Conservation (phyloP, 1,140 invertebrate species). For the Lepidostoma basale region DNA sequence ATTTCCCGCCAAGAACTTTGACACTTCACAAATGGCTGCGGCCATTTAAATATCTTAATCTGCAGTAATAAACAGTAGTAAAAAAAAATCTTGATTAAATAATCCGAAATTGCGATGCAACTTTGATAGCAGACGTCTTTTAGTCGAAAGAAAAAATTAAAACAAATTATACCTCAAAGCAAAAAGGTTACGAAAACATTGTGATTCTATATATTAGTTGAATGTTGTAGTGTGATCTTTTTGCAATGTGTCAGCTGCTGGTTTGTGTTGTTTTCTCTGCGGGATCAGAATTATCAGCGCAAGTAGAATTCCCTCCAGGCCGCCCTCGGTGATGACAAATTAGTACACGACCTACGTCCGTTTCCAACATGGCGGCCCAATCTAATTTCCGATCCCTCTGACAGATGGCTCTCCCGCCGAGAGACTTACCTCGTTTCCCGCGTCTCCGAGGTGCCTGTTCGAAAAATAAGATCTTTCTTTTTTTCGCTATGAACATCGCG, state of each 20-base stretch:
- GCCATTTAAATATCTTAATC: conserved; percentile 22
- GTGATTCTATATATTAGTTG: no score
- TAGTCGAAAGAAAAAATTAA: no score
- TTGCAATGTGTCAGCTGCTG: neutral
- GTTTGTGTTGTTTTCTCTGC: neutral
- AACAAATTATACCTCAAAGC: no score
- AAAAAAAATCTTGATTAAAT: conserved; percentile 15
- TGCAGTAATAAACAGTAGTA: neutral
- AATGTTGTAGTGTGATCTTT: neutral
- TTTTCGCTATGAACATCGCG: no score
- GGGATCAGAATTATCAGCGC: conserved; percentile 8
- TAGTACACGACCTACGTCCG: conserved; percentile 40
- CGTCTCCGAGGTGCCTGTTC: conserved; percentile 10
- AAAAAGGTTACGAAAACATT: no score
- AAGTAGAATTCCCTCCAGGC: conserved; percentile 28
- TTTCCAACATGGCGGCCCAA: conserved; percentile 37
- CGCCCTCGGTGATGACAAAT: conserved; percentile 43
- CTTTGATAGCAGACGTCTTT: conserved; percentile 24
- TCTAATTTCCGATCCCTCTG: conserved; percentile 41
- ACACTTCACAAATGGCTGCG: conserved; percentile 10
- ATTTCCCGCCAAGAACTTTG: neutral
- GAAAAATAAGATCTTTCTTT: conserved; percentile 11
- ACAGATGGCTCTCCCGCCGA: conserved; percentile 34
- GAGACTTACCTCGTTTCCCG: conserved; percentile 30
- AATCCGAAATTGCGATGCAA: conserved; percentile 25